Base-by-base conservation (phyloP, 2,113 vertebrate genomes). In the Canis aureus region DNA sequence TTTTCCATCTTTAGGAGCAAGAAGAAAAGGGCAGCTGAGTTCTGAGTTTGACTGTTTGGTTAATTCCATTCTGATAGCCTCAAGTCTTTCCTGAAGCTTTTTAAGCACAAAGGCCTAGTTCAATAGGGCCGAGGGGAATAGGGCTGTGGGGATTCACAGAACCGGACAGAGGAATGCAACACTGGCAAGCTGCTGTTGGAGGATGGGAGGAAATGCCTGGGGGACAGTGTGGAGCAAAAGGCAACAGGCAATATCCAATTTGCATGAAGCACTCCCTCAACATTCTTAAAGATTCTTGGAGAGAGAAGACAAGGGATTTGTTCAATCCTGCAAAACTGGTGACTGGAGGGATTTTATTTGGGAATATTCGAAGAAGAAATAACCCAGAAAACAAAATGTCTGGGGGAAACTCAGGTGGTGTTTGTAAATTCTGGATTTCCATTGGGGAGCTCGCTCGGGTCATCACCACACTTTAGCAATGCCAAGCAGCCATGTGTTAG, bases 371-470 rank as follows among this genome's bases (percentile, higher is more conserved):
- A 85, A 62, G 12, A 29, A 27, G 83, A 80, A 71, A 64, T 22
- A 91, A 17, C 10, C 11, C 16, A 91, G 19, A 27, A 89, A 16
- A 51, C 3, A 60, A 86, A 69, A 8, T 78, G 74, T 53, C 20
- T 78, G 8, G 32, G 5, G 5, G 8, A 79, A 20, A 23, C n/a
- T 49, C 59, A 64, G 3, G 5, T 7, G 20, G 27, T 59, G 10
- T 27, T 82, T 57, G 6, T 64, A 60, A 87, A 92, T 87, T 89
- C 49, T 53, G 7, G 3, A 74, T 82, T 98, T 94, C 23, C 64
- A 71, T 7, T 43, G 10, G 57, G 51, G 59, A 81, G 11, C 11
- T 55, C 10, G n/a, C 11, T 60, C 10, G 29, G 9, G 9, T 86
- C 27, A 78, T 67, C 17, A 19, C 2, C 12, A 62, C 10, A 73